These are phyloP conservation scores for Polypedilum pembai DNA, from an alignment of 1,140 invertebrate species.

Conservation along the genomic window DNA sequence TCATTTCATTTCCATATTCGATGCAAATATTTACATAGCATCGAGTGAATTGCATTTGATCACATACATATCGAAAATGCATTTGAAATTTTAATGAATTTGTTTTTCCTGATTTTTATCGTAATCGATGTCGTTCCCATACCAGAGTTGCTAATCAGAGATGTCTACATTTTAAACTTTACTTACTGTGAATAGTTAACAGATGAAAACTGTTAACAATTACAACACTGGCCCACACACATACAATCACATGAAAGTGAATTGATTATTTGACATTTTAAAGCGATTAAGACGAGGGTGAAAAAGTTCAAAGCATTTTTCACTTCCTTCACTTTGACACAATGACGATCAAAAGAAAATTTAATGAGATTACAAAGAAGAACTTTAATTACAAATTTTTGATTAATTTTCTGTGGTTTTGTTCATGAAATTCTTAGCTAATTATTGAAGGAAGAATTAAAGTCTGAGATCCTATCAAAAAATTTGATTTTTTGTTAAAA, in stretches of 20 bases:
- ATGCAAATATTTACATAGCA: not conserved
- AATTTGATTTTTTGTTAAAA: no score
- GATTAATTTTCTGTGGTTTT: not conserved
- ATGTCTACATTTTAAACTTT: no score
- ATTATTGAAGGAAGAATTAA: no score
- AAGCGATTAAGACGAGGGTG: no score
- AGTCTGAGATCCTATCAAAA: no score
- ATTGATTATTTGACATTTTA: no score
- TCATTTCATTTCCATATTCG: not conserved
- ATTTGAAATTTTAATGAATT: constrained; percentile 9
- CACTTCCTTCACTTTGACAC: not conserved
- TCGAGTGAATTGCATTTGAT: not conserved
- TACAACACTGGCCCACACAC: no score
- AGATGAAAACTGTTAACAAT: no score
- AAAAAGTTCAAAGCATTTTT: not conserved
- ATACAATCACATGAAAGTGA: no score
- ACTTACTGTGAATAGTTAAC: no score
- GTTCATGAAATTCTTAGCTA: not conserved
- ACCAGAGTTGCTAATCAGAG: no score
- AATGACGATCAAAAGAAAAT: not conserved
- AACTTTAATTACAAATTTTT: not conserved
- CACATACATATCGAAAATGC: not conserved
- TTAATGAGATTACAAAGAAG: not conserved
- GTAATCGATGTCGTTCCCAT: no score
- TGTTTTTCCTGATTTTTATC: not conserved